A percentile compares a stretch with the other conserved stretches of the same genome.
Conservation (phyloP, 1,140 invertebrate genomes). For the Hydropsyche tenuis region DNA sequence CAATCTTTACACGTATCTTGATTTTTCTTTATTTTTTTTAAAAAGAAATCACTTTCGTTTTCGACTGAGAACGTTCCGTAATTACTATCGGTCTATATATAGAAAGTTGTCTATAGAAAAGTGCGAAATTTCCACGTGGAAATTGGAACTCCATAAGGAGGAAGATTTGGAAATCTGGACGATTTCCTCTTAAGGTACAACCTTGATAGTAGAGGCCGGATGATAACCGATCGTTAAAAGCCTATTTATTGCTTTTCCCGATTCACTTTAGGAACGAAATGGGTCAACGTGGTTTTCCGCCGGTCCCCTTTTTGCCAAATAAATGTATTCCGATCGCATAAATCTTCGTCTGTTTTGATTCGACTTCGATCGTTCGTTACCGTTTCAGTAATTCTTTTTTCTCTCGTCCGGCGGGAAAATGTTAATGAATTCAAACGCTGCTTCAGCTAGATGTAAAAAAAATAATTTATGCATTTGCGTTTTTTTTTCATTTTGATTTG, state of each 20-base stretch:
- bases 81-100: not conserved
- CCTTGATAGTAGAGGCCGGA: slow-evolving; percentile 2
- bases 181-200: not conserved
- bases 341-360: slow-evolving; percentile 22
- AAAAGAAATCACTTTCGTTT: not conserved
- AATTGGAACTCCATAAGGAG: no score
- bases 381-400: not conserved
- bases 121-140: no score
- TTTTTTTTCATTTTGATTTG: slow-evolving; percentile 23
- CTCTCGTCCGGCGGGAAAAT: not conserved
- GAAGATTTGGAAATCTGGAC: not conserved
- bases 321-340: slow-evolving; percentile 9
- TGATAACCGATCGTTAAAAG: slow-evolving; percentile 16
- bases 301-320: not conserved
- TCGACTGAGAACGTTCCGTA: not conserved
- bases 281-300: slow-evolving; percentile 1
- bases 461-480: slow-evolving; percentile 4
- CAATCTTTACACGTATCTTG: slow-evolving; percentile 25
- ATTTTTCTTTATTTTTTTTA: not conserved
- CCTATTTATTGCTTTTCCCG: slow-evolving; percentile 20
- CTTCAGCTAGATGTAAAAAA: not conserved
- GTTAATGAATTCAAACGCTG: no score
- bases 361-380: slow-evolving; percentile 14
- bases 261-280: not conserved
- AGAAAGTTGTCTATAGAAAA: not conserved